Percentiles rank a stretch among this genome's conserved stretches.
Conservation (phyloP, 2,888 invertebrate species). For the Drosophila ustulata region DNA sequence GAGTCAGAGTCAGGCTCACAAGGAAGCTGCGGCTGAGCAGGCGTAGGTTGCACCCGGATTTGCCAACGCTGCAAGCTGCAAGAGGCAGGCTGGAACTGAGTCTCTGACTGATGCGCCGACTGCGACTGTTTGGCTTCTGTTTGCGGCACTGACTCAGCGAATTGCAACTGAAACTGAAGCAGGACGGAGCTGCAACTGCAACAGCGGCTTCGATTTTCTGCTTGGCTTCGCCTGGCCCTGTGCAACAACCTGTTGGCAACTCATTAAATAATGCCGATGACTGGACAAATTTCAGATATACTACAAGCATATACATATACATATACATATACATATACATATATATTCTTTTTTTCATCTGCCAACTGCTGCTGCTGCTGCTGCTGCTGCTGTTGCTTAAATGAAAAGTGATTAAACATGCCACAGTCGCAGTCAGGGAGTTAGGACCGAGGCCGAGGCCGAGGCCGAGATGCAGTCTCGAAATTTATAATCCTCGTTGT, state of each 20-base stretch:
- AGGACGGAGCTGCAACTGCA: slow-evolving; percentile 29
- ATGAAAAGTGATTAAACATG: slow-evolving; percentile 77
- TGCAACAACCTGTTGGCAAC: slow-evolving; percentile 79
- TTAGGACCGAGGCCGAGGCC: not conserved
- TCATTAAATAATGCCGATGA: slow-evolving; percentile 84
- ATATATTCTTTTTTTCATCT: slow-evolving; percentile 18
- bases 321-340: not conserved
- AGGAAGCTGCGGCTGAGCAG: slow-evolving; percentile 31
- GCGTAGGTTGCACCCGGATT: slow-evolving; percentile 48
- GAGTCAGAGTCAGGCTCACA: slow-evolving; percentile 17
- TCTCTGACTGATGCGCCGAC: slow-evolving; percentile 68
- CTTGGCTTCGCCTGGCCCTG: slow-evolving; percentile 53
- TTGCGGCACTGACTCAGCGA: slow-evolving; percentile 78
- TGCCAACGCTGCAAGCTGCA: slow-evolving; percentile 4
- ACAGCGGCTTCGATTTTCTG: slow-evolving; percentile 63
- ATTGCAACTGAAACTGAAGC: slow-evolving; percentile 42
- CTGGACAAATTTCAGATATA: slow-evolving; percentile 79
- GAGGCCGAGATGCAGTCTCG: slow-evolving; percentile 24
- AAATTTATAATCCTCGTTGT: slow-evolving; percentile 75
- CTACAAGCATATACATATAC: not conserved
- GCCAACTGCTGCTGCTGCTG: slow-evolving; percentile 12
- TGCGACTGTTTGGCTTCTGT: slow-evolving; percentile 74
- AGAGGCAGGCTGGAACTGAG: not conserved
- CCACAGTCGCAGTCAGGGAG: slow-evolving; percentile 18
- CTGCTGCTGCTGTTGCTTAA: slow-evolving; percentile 46